Evolutionary conservation across 2,797 vertebrate species (phyloP).

Genomic region (Perodicticus potto): DNA sequence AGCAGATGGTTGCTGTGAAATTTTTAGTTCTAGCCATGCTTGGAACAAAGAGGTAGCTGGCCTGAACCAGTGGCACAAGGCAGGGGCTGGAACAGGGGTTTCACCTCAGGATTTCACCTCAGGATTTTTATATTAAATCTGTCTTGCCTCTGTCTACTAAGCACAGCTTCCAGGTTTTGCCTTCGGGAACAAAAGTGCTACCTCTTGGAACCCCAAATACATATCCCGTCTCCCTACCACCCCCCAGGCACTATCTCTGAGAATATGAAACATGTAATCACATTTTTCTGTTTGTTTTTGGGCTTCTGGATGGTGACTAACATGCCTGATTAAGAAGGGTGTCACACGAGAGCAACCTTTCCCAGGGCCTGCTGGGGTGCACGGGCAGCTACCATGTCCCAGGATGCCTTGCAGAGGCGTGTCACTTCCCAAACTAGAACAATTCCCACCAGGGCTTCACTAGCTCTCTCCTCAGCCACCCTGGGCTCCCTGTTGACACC

Average conservation of each 20-base stretch:
- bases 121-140: background rate
- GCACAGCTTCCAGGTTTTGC: background rate
- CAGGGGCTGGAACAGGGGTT: background rate
- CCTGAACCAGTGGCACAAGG: fast-evolving
- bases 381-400: background rate
- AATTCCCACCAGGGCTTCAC: background rate
- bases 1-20: fast-evolving
- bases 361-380: background rate
- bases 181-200: background rate
- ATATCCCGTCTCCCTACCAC: background rate
- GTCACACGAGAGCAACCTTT: background rate
- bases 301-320: slow-evolving; percentile 77
- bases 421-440: background rate
- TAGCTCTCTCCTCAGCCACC: background rate
- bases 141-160: background rate
- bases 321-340: background rate
- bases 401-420: background rate
- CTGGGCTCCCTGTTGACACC: background rate
- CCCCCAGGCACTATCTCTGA: slow-evolving; percentile 49
- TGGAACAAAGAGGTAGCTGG: fast-evolving
- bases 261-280: slow-evolving; percentile 37
- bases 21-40: fast-evolving
- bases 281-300: slow-evolving; percentile 64
- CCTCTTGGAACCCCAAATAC: background rate
- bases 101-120: background rate